Evolutionary conservation across 2,113 vertebrate species (phyloP).

Genomic region (Phyllostomus discolor): DNA sequence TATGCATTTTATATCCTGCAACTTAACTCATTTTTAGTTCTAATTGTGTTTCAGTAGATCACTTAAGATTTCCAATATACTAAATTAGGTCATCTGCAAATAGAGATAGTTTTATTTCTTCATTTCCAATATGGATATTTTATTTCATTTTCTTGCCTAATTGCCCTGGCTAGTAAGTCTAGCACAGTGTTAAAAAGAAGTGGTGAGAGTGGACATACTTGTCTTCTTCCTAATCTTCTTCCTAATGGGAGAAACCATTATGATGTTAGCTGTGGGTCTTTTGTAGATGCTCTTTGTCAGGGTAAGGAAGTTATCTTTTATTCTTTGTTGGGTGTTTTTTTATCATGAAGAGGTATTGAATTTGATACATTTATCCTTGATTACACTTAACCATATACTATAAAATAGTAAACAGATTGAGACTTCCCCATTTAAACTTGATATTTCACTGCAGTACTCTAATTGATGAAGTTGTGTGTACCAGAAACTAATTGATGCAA

Average conservation of each 20-base stretch:
- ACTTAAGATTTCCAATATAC: neutral
- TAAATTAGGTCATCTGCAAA: neutral
- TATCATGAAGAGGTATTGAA: neutral
- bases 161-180: neutral
- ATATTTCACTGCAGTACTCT: neutral
- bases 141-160: neutral
- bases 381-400: neutral
- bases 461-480: neutral
- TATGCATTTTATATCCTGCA: neutral
- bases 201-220: neutral
- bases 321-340: constrained; percentile 9
- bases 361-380: neutral
- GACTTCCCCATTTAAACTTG: neutral
- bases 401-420: constrained; percentile 11
- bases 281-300: neutral
- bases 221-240: neutral
- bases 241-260: neutral
- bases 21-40: neutral
- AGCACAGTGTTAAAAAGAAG: neutral
- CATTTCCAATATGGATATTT: constrained; percentile 24
- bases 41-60: constrained; percentile 1
- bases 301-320: neutral
- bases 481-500: neutral
- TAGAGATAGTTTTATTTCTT: neutral
- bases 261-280: neutral